Base-by-base conservation (phyloP, 1,140 invertebrate species). In the Drosophila sulfurigaster region DNA sequence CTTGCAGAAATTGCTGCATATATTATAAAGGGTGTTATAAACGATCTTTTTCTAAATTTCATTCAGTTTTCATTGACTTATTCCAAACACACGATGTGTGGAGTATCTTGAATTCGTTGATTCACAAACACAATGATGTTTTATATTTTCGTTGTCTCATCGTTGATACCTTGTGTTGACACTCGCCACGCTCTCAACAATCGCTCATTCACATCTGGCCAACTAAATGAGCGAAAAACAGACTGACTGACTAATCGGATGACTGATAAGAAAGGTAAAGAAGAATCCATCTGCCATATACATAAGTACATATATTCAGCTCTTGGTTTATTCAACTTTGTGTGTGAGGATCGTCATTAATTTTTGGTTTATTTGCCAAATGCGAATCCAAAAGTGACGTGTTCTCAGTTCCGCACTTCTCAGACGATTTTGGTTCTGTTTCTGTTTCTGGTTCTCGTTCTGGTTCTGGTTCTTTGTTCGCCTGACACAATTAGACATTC, bases 291-390 rank as follows among this genome's bases (percentile, higher is more conserved):
- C 7, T 10, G 10, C 35, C 35, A 8, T 3, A 38, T 32, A 32
- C 6, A 25, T 38, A n/a, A n/a, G n/a, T n/a, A 10, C 35, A 25
- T 25, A 25, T 25, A 25, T 38, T 38, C 11, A 6, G 11, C 41
- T 15, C 7, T 54, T 54, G n/a, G 77, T 75, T 80, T 80, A 75
- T 80, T 80, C 78, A 80, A 75, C 76, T 75, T 64, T 25, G 20
- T 25, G 20, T 25, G 20, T 43, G 76, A 41, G 16, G 13, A 64
- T 64, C 49, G 35, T 78, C 58, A 57, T 64, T 32, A 13, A n/a
- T 13, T 13, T 43, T 25, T 38, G 8, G 35, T 38, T 15, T 25
- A 10, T 62, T 52, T 8, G 5, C n/a, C 11, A 38, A 38, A 38
- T 38, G 4, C 28, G 54, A 51, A 51, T n/a, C 6, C 20, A 25